phyloP scores from a whole-genome alignment of 2,888 invertebrate species.

The Cantharis flavilabris region DNA sequence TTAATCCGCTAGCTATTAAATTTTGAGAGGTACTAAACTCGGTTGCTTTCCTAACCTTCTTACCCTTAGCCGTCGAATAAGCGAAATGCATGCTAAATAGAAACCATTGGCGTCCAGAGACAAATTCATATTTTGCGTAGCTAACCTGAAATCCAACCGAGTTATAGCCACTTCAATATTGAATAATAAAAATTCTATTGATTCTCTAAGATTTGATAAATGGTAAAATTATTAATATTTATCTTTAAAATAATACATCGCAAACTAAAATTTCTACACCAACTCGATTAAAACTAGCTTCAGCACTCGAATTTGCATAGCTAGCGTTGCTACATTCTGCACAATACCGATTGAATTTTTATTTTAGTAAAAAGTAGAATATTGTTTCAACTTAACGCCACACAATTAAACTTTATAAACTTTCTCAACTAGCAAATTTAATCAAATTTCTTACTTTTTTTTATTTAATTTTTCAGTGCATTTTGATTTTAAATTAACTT shows the following conservation, averaged over 20 bases:
- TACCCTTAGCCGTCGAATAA: constrained; percentile 17
- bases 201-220: background rate
- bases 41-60: constrained; percentile 30
- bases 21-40: constrained; percentile 35
- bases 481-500: background rate
- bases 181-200: background rate
- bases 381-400: background rate
- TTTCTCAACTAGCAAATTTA: background rate
- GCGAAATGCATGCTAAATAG: constrained; percentile 29
- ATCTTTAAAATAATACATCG: background rate
- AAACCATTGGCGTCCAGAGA: constrained; percentile 14
- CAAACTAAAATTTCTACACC: background rate
- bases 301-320: background rate
- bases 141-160: background rate
- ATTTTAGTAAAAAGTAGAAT: background rate
- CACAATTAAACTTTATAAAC: background rate
- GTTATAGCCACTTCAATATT: background rate
- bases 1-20: constrained; percentile 38
- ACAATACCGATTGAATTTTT: background rate
- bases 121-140: constrained; percentile 14
- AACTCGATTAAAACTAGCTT: background rate
- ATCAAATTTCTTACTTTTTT: background rate
- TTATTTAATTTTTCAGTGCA: background rate
- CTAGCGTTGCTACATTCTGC: background rate
- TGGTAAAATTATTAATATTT: background rate